Base-by-base conservation (phyloP, 2,888 invertebrate species). In the Theretra japonica region DNA sequence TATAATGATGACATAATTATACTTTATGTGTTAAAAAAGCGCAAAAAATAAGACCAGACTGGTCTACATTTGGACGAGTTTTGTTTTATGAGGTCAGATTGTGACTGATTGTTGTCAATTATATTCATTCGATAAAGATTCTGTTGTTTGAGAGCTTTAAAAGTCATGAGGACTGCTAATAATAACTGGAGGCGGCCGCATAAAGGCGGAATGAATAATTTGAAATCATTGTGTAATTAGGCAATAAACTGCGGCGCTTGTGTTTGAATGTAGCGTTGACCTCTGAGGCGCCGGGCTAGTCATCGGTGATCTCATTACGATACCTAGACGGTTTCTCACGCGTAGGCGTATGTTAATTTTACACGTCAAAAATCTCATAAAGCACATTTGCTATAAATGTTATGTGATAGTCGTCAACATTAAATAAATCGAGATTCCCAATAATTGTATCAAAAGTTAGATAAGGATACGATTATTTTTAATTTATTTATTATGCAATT, bases 231-330 rank as follows among this genome's bases (percentile, higher is more conserved):
- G 33, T 8, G 33, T 21, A 41, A 68, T 71, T 68, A 68, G 33
- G 57, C 41, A n/a, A 48, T 21, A 53, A 30, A 23, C 41, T 6
- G 50, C 48, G 50, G 23, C 58, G 72, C 74, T 74, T 70, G 60
- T 74, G 68, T 73, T 41, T 70, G 59, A 23, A 50, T 73, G 74
- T 72, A 70, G 33, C 73, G 25, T 72, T 76, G 75, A 76, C 77
- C 80, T 79, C 76, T 73, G 28, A 28, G 70, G 65, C 68, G 73
- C 72, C 73, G 53, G 19, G 53, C 41, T 53, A 69, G 76, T 79
- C 79, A 78, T 72, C 75, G 78, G 73, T 80, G 80, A 78, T 80
- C 76, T 80, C 76, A 77, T 75, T 72, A 70, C 65, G 72, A 76
- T 76, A 76, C 23, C 17, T 65, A 65, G 48, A 65, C 41, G 48